These are phyloP conservation scores for Metopia argyrocephala DNA, from an alignment of 2,888 invertebrate genomes.

Conservation along the genomic window DNA sequence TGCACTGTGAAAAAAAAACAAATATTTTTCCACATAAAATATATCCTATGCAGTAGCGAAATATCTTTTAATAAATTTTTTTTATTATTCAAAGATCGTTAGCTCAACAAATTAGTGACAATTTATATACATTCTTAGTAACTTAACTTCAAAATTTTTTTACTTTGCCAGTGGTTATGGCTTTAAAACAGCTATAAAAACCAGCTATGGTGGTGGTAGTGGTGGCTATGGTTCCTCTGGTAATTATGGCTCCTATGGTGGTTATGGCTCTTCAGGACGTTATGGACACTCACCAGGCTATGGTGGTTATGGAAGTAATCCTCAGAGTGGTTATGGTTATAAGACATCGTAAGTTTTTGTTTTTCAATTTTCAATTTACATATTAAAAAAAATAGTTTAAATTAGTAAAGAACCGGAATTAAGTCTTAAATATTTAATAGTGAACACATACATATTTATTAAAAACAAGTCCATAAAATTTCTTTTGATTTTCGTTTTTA, in stretches of 20 bases:
- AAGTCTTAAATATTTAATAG: background rate
- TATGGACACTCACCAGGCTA: conserved; percentile 23
- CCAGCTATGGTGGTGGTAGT: conserved; percentile 20
- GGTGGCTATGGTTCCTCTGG: conserved; percentile 13
- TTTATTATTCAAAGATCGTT: background rate
- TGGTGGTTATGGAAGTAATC: conserved; percentile 30
- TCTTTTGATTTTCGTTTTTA: background rate
- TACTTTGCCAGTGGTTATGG: conserved; percentile 47
- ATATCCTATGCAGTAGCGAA: background rate
- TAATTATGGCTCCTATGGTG: conserved; percentile 14
- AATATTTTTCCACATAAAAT: background rate
- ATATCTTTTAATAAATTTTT: background rate
- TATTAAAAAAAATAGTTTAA: too few species aligned
- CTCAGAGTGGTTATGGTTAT: conserved; percentile 47
- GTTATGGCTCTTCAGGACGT: conserved; percentile 13
- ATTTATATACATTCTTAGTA: too few species aligned
- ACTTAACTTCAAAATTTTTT: background rate
- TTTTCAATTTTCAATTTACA: background rate
- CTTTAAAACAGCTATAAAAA: conserved; percentile 18
- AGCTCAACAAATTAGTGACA: too few species aligned
- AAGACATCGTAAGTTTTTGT: conserved; percentile 63
- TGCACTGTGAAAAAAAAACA: too few species aligned
- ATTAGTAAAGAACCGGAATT: too few species aligned
- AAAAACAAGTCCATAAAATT: too few species aligned
- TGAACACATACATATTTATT: too few species aligned